Conservation (phyloP, 2,797 vertebrate genomes). For the Lagodon rhomboides region DNA sequence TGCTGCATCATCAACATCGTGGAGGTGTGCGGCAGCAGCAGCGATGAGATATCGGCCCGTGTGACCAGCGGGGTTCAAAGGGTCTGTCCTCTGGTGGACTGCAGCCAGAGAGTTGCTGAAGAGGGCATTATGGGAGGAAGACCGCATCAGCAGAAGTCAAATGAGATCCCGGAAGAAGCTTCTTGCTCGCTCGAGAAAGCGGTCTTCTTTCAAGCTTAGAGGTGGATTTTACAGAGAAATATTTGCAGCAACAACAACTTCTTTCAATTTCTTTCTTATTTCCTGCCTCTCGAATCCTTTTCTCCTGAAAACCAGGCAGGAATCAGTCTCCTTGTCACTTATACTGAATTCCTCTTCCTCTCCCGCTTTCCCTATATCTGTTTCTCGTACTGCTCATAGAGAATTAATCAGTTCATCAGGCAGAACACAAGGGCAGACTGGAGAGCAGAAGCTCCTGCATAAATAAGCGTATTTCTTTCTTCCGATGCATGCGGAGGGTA, state of each 20-base stretch:
- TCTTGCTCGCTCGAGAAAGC: not conserved
- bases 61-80: conserved; percentile 57
- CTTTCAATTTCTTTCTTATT: conserved; percentile 8
- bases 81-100: conserved; percentile 65
- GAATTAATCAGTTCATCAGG: conserved; percentile 73
- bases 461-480: conserved; percentile 55
- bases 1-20: conserved; percentile 61
- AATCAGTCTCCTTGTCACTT: conserved; percentile 28
- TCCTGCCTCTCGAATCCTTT: conserved; percentile 20
- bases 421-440: conserved; percentile 65
- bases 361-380: conserved; percentile 11
- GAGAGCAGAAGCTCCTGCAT: conserved; percentile 56
- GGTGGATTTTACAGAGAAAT: not conserved
- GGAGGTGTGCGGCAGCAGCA: conserved; percentile 40
- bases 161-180: conserved; percentile 61
- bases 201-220: conserved; percentile 12
- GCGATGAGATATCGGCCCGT: conserved; percentile 44
- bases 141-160: conserved; percentile 68
- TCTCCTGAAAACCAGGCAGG: conserved; percentile 12
- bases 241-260: not conserved
- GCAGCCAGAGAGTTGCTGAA: conserved; percentile 65
- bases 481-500: conserved; percentile 34
- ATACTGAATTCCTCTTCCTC: conserved; percentile 18
- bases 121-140: conserved; percentile 53
- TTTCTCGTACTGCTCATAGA: conserved; percentile 31